phyloP scores from a whole-genome alignment of 2,888 invertebrate genomes.

The Dione vanillae region DNA sequence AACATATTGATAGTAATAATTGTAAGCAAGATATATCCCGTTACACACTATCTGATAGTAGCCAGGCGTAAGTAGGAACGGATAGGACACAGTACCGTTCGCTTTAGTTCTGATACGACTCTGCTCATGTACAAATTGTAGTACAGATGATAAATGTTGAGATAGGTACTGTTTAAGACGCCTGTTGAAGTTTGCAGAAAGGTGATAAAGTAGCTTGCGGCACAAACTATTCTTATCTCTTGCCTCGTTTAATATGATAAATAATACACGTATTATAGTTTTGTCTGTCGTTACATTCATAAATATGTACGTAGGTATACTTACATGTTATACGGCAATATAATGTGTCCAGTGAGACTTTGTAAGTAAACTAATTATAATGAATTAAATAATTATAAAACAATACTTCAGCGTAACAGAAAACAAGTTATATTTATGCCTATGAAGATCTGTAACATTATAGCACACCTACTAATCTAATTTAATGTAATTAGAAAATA shows the following conservation, averaged over 20 bases:
- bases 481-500: too few relatives aligned
- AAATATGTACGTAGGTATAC: background rate
- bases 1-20: conserved; percentile 50
- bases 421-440: too few relatives aligned
- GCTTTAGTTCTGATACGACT: conserved; percentile 44
- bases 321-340: too few relatives aligned
- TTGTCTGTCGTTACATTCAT: background rate
- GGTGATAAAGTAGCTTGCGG: background rate
- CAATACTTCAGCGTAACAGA: too few relatives aligned
- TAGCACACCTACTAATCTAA: too few relatives aligned
- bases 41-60: conserved; percentile 57
- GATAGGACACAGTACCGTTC: conserved; percentile 59
- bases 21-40: conserved; percentile 53
- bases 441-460: too few relatives aligned
- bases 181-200: conserved; percentile 2
- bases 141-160: conserved; percentile 32
- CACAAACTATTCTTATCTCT: background rate
- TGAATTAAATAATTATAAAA: too few relatives aligned
- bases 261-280: background rate
- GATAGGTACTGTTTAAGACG: background rate
- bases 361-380: too few relatives aligned
- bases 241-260: background rate
- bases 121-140: conserved; percentile 40
- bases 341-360: too few relatives aligned
- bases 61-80: conserved; percentile 58